Base-by-base conservation (phyloP, 2,888 invertebrate species). In the Diaperis boleti region DNA sequence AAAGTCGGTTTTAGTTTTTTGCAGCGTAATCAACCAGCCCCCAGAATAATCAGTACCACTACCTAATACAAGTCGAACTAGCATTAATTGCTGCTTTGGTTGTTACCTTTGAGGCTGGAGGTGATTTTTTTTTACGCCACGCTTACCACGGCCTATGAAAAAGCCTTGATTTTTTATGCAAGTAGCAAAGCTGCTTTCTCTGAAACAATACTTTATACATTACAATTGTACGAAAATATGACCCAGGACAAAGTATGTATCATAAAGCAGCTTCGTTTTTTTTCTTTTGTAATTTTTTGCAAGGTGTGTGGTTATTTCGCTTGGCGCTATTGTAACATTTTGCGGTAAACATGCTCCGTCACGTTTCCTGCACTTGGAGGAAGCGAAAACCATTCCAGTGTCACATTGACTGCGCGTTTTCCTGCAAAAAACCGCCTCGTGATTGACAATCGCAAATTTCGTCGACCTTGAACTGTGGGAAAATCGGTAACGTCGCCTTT, bases 391-490 rank as follows among this genome's bases (percentile, higher is more conserved):
- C 20, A 20, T 20, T 6, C 4, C 20, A n/a, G 4, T 3, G 26
- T 26, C 26, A 26, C 26, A 26, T n/a, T 26, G 26, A 26, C 26
- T 26, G 26, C 8, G 6, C 26, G 26, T 26, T 26, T 26, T 26
- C 26, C 26, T 26, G 26, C n/a, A 6, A n/a, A 26, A 26, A 26
- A 26, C 6, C 26, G 26, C n/a, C 2, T 26, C n/a, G 6, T 26
- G 6, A 26, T 26, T n/a, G 26, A n/a, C 6, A 26, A 26, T 26
- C 26, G 26, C 26, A n/a, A 6, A 3, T 3, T n/a, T 10, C 10
- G 18, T n/a, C 70, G 74, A 71, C 73, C 74, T 72, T 72, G 73
- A 70, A 62, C 62, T 56, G 50, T 69, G 69, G 59, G 66, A 72
- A 70, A 65, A 70, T 59, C 33, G 49, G 47, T 49, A 59, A 49